Evolutionary conservation across 1,140 invertebrate genomes (phyloP).

Genomic region (Neuroterus valhalla): DNA sequence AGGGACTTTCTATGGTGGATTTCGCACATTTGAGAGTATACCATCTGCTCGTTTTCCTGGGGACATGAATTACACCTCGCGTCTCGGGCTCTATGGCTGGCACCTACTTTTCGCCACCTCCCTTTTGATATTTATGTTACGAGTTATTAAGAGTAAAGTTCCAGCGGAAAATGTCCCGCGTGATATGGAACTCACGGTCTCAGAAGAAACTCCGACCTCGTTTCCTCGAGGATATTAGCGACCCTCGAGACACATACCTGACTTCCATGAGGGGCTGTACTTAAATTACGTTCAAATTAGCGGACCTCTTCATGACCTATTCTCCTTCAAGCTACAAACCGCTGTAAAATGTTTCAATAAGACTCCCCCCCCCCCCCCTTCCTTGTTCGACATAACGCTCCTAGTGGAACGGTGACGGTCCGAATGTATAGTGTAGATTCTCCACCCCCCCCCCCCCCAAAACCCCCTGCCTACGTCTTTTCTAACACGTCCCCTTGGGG

Average conservation of each 20-base stretch:
- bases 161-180: conserved; percentile 40
- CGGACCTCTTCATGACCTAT: too few species aligned
- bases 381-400: too few species aligned
- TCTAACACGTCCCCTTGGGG: too few species aligned
- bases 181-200: conserved; percentile 20
- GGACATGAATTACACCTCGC: conserved; percentile 45
- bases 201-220: conserved; percentile 34
- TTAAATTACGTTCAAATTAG: too few species aligned
- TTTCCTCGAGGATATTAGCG: conserved; percentile 33
- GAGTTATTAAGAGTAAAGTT: conserved; percentile 52
- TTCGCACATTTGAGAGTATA: conserved; percentile 11
- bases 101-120: conserved; percentile 39
- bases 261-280: not conserved
- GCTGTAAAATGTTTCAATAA: too few species aligned
- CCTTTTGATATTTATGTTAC: conserved; percentile 48
- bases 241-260: conserved; percentile 26
- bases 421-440: too few species aligned
- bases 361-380: too few species aligned
- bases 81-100: conserved; percentile 28
- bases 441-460: too few species aligned
- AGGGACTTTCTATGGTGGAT: too few species aligned
- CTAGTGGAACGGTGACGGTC: too few species aligned
- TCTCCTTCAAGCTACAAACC: not conserved
- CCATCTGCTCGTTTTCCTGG: conserved; percentile 35
- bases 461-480: too few species aligned